A percentile compares a stretch with the other conserved stretches of the same genome.
Conservation (phyloP, 1,140 invertebrate genomes). For the Cyclargus thomasi region DNA sequence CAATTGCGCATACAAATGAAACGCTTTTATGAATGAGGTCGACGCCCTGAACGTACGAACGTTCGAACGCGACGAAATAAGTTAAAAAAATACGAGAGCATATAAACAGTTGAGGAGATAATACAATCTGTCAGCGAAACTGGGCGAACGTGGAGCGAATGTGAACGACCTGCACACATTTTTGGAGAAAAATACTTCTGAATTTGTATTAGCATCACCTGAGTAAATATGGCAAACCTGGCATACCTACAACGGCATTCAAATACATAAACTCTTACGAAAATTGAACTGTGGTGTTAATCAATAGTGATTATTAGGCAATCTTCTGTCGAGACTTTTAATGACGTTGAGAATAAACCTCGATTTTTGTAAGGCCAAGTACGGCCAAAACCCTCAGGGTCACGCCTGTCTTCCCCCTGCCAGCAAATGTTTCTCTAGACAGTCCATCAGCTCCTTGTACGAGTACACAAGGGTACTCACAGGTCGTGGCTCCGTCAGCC, state of each 20-base stretch:
- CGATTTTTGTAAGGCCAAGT: no score
- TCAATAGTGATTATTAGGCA: background rate
- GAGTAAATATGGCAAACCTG: background rate
- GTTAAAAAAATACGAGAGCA: background rate
- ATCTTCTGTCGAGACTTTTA: no score
- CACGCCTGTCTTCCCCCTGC: no score
- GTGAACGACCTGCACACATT: background rate
- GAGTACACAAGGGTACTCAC: slow-evolving; percentile 32
- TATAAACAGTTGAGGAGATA: background rate
- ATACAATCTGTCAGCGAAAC: background rate
- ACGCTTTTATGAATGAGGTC: background rate
- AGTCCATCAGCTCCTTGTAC: no score
- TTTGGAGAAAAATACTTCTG: background rate
- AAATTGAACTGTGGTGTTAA: background rate
- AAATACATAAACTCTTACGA: background rate
- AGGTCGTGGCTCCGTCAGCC: slow-evolving; percentile 40
- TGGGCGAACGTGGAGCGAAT: background rate
- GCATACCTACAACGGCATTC: background rate
- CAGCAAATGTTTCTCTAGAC: no score
- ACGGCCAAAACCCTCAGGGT: no score
- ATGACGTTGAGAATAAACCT: no score
- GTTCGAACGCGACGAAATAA: background rate
- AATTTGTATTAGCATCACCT: background rate
- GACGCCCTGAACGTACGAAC: background rate
- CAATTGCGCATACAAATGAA: slow-evolving; percentile 2